phyloP scores from a whole-genome alignment of 2,113 vertebrate species.

The Labrus mixtus region DNA sequence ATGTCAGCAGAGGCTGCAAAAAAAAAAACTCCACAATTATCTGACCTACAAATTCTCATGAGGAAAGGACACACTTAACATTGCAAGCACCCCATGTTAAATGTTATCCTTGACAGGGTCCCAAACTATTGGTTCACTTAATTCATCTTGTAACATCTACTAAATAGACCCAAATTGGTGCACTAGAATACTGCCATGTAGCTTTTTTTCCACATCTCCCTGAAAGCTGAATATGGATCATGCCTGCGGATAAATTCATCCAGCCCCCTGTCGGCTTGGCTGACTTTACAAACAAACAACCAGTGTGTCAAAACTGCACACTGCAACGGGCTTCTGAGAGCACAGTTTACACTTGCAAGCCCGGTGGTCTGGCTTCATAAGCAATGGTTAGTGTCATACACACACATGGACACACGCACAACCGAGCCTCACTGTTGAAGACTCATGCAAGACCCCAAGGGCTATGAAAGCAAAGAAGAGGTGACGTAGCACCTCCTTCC shows the following conservation, averaged over 20 bases:
- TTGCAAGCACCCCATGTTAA: conserved; percentile 9
- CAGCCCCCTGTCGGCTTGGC: conserved; percentile 70
- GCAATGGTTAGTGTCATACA: conserved; percentile 76
- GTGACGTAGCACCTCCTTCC: conserved; percentile 64
- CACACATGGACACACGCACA: conserved; percentile 46
- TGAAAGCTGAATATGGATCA: conserved; percentile 54
- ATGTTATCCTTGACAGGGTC: conserved; percentile 36
- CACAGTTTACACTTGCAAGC: conserved; percentile 84
- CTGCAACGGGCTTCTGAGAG: conserved; percentile 80
- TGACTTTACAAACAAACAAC: conserved; percentile 85
- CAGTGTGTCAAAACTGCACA: conserved; percentile 80
- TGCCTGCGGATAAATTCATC: conserved; percentile 58
- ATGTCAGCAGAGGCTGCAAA: conserved; percentile 43
- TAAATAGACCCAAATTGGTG: conserved; percentile 37
- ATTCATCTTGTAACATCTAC: conserved; percentile 45
- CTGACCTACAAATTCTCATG: conserved; percentile 30
- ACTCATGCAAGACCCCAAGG: conserved; percentile 63
- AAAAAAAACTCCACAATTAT: conserved; percentile 36
- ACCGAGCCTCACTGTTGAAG: conserved; percentile 46
- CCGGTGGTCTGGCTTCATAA: conserved; percentile 85
- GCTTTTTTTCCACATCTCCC: conserved; percentile 51
- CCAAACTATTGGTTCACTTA: conserved; percentile 24
- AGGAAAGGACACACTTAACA: background rate
- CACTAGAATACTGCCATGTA: conserved; percentile 11
- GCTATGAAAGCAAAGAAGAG: conserved; percentile 63